Conservation (phyloP, 2,888 invertebrate species). For the Drosophila fungiperda region DNA sequence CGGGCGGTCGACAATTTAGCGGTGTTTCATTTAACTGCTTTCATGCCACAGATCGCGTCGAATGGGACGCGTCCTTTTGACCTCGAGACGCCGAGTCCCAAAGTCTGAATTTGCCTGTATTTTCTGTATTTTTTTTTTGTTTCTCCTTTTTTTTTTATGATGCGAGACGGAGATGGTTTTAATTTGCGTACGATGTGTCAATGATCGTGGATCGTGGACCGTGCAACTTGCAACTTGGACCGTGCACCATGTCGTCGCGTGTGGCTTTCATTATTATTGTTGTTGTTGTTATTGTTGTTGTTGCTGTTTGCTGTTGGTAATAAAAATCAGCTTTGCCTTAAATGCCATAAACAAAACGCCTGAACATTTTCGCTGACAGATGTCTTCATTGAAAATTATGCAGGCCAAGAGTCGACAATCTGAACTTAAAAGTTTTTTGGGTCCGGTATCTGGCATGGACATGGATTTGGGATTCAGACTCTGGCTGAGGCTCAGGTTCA, state of each 20-base stretch:
- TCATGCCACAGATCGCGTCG: conserved; percentile 81
- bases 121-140: conserved; percentile 1
- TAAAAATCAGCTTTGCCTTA: conserved; percentile 79
- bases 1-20: conserved; percentile 67
- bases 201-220: conserved; percentile 64
- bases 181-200: conserved; percentile 81
- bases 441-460: conserved; percentile 7
- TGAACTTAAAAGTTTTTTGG: conserved; percentile 9
- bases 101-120: conserved; percentile 5
- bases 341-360: conserved; percentile 81
- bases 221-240: conserved; percentile 15
- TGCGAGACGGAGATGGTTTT: conserved; percentile 71
- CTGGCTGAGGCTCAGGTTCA: conserved; percentile 17
- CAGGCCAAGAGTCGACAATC: conserved; percentile 30
- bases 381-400: conserved; percentile 83
- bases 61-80: conserved; percentile 83
- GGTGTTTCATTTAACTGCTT: conserved; percentile 81
- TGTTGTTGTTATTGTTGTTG: conserved; percentile 40
- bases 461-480: neutral
- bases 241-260: conserved; percentile 60
- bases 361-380: conserved; percentile 82
- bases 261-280: conserved; percentile 56
- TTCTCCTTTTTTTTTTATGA: conserved; percentile 60
- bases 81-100: conserved; percentile 57
- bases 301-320: conserved; percentile 63